phyloP scores from a whole-genome alignment of 2,113 vertebrate species.

The Perca fluviatilis region DNA sequence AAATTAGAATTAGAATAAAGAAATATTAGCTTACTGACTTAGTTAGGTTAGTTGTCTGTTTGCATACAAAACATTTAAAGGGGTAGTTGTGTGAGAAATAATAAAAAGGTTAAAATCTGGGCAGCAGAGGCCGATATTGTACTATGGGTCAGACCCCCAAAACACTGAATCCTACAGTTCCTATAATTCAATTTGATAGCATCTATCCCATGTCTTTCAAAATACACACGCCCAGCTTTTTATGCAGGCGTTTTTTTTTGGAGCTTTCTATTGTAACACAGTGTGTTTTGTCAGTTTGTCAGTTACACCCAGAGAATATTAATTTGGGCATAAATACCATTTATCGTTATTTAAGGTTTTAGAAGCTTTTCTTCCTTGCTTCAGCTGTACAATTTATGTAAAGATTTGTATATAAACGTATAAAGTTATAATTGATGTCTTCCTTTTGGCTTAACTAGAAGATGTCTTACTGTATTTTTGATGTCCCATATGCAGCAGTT shows the following conservation, averaged over 20 bases:
- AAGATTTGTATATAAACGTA: neutral
- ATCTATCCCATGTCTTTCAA: too few relatives aligned
- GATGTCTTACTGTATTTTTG: neutral
- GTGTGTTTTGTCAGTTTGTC: too few relatives aligned
- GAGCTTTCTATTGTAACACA: too few relatives aligned
- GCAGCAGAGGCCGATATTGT: neutral
- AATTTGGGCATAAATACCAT: too few relatives aligned
- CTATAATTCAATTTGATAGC: neutral
- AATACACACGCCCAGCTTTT: too few relatives aligned
- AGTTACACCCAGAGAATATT: too few relatives aligned
- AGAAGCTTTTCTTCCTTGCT: neutral
- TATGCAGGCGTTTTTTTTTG: too few relatives aligned
- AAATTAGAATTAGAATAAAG: neutral
- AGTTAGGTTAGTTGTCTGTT: neutral
- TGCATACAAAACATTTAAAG: neutral
- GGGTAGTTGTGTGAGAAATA: neutral
- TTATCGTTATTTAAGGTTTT: neutral
- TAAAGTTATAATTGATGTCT: neutral
- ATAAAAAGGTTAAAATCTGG: neutral
- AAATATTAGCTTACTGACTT: neutral
- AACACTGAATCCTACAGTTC: neutral
- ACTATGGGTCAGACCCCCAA: neutral
- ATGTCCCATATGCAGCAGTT: neutral
- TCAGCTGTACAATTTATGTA: neutral
- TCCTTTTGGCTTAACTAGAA: neutral